Percentiles rank a stretch among this genome's conserved stretches.
These are phyloP conservation scores for Gymnobelideus leadbeateri DNA, from an alignment of 2,113 vertebrate species.

Conservation along the genomic window DNA sequence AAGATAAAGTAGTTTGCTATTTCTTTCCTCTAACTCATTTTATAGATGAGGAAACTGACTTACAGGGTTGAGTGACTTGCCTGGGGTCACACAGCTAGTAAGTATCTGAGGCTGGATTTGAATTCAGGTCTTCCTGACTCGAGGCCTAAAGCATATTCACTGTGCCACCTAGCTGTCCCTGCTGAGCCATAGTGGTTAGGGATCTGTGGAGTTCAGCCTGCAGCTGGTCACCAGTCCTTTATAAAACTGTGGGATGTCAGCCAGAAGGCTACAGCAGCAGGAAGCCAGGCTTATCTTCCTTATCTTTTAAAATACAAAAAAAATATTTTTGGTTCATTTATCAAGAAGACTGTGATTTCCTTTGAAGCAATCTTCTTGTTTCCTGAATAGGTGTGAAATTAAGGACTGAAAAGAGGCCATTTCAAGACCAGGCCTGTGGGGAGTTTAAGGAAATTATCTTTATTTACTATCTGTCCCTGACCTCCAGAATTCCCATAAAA, in stretches of 20 bases:
- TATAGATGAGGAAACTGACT: not conserved
- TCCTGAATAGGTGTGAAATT: not conserved
- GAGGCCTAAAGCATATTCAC: not conserved
- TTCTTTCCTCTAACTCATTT: not conserved
- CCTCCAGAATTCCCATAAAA: conserved; percentile 57
- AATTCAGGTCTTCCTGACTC: not conserved
- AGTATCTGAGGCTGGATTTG: not conserved
- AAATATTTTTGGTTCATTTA: not conserved
- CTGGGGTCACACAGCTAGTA: not conserved
- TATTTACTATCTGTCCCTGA: not conserved
- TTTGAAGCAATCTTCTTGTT: not conserved
- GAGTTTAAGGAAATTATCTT: not conserved
- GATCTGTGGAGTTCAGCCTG: not conserved
- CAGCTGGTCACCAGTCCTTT: not conserved
- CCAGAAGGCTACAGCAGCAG: not conserved
- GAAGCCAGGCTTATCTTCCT: not conserved
- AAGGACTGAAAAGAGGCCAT: not conserved
- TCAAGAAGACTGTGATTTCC: not conserved
- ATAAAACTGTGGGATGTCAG: not conserved
- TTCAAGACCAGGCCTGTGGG: not conserved
- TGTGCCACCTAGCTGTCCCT: no score
- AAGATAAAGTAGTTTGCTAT: not conserved
- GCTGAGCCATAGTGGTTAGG: not conserved
- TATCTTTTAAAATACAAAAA: not conserved
- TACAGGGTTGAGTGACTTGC: not conserved